Conservation (phyloP, 30 jellyfish, hydroid and myxozoan genomes). For the Haliclystus octoradiatus region DNA sequence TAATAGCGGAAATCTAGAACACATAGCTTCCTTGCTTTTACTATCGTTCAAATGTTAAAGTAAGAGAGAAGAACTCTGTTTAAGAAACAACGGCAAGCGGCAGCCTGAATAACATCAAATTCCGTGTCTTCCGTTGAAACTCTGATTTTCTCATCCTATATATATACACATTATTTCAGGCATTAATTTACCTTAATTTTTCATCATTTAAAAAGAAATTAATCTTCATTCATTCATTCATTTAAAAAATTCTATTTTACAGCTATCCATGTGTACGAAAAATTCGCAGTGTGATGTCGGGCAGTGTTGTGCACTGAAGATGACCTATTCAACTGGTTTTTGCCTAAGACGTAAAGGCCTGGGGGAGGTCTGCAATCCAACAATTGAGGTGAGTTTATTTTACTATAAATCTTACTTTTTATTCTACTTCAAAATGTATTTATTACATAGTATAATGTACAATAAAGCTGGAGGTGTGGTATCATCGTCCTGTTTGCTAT, state of each 20-base stretch:
- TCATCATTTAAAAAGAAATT: too few relatives aligned
- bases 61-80: neutral
- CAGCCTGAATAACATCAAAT: neutral
- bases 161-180: too few relatives aligned
- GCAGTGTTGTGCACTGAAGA: slow-evolving; percentile 59
- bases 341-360: slow-evolving; percentile 33
- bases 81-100: neutral
- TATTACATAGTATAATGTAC: too few relatives aligned
- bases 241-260: neutral
- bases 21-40: neutral
- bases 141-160: too few relatives aligned
- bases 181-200: too few relatives aligned
- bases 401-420: too few relatives aligned
- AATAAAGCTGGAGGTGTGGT: too few relatives aligned
- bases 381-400: slow-evolving; percentile 23
- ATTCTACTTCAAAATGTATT: too few relatives aligned
- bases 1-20: neutral
- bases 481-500: too few relatives aligned
- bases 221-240: too few relatives aligned
- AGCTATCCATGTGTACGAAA: slow-evolving; percentile 42
- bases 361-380: slow-evolving; percentile 68
- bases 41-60: neutral
- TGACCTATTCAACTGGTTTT: slow-evolving; percentile 45
- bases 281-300: slow-evolving; percentile 45
- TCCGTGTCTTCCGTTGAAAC: neutral